Evolutionary conservation across 2,888 invertebrate genomes (phyloP).

Genomic region (Digitonthophagus gazella): DNA sequence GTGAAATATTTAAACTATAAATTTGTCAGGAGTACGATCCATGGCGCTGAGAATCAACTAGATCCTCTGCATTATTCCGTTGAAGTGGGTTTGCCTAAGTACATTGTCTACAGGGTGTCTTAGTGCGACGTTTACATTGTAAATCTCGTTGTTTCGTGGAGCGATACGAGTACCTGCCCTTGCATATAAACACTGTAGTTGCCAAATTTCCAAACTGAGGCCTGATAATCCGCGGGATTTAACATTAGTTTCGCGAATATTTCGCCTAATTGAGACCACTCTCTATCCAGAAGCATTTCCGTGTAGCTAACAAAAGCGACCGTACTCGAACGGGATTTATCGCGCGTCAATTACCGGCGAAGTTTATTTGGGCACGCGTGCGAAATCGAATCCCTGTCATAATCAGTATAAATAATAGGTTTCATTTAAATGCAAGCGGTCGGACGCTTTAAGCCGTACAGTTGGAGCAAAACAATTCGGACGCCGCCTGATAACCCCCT

Average conservation of each 20-base stretch:
- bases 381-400: background rate
- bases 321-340: background rate
- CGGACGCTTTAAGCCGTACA: background rate
- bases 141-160: background rate
- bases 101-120: background rate
- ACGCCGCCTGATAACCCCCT: background rate
- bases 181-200: background rate
- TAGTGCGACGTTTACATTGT: background rate
- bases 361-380: background rate
- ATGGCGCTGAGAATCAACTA: background rate
- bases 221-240: background rate
- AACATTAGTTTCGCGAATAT: background rate
- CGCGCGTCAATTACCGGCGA: background rate
- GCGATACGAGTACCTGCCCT: background rate
- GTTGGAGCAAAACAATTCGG: background rate
- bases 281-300: background rate
- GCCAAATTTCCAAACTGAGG: background rate
- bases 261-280: background rate
- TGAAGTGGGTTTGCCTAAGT: background rate
- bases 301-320: background rate
- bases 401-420: background rate
- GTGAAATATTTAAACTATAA: too few species aligned
- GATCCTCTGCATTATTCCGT: background rate
- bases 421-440: background rate
- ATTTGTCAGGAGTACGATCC: background rate